Conservation (phyloP, 2,113 vertebrate species). For the Henicopernis longicauda region DNA sequence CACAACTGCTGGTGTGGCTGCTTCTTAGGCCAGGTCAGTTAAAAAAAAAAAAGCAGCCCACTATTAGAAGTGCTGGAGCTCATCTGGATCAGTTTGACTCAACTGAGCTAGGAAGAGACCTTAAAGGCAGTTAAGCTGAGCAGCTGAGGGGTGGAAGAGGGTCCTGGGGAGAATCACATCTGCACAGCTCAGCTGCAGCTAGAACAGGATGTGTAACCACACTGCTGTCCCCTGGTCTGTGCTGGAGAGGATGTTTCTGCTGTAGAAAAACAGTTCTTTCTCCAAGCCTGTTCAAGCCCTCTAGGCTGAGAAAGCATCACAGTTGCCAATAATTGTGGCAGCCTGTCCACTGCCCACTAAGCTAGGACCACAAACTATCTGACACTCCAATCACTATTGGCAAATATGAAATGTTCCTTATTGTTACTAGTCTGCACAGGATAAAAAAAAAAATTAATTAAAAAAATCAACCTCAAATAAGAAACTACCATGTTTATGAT, state of each 20-base stretch:
- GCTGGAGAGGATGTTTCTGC: background rate
- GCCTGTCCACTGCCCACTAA: background rate
- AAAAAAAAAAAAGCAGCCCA: background rate
- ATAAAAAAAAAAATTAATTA: background rate
- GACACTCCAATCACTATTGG: background rate
- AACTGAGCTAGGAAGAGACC: background rate
- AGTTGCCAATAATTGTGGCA: background rate
- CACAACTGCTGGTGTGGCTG: background rate
- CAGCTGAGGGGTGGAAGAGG: background rate
- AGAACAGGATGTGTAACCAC: slow-evolving; percentile 23
- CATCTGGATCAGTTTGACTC: background rate
- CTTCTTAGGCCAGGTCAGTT: background rate
- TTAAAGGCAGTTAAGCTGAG: background rate
- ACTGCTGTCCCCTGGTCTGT: background rate
- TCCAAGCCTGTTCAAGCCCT: background rate
- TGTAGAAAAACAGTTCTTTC: background rate
- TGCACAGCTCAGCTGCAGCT: background rate
- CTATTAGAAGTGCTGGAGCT: background rate
- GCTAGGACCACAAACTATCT: background rate
- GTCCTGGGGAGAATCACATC: background rate
- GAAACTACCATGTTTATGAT: background rate
- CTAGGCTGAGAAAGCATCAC: background rate
- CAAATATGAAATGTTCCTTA: background rate
- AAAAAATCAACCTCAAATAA: background rate
- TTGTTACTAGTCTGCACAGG: background rate